Percentiles rank a stretch among this genome's conserved stretches.
Conservation (phyloP, 2,888 invertebrate genomes). For the Sesia bembeciformis region DNA sequence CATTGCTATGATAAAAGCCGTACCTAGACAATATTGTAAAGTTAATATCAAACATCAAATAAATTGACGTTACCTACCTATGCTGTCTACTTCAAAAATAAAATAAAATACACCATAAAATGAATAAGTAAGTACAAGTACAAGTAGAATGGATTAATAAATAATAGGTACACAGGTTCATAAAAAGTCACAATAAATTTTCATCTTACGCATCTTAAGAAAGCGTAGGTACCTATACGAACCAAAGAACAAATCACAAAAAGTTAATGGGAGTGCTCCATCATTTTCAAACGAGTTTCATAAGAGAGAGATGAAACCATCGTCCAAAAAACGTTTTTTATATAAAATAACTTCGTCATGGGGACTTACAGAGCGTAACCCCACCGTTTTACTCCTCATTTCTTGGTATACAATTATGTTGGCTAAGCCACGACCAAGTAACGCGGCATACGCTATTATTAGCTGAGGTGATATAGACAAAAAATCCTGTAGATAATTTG, state of each 20-base stretch:
- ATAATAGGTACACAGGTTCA: neutral
- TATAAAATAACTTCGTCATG: conserved; percentile 48
- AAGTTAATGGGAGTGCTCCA: conserved; percentile 43
- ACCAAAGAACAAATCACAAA: conserved; percentile 24
- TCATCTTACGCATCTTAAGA: conserved; percentile 11
- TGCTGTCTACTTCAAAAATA: too few species aligned
- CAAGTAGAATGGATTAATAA: too few species aligned
- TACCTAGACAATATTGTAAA: too few species aligned
- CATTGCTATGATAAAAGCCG: too few species aligned
- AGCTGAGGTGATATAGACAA: conserved; percentile 27
- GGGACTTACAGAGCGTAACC: conserved; percentile 51
- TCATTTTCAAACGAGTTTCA: conserved; percentile 20
- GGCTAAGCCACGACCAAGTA: conserved; percentile 15
- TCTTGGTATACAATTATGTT: conserved; percentile 64
- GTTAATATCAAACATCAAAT: too few species aligned
- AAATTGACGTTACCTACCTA: too few species aligned
- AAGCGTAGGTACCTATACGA: conserved; percentile 20
- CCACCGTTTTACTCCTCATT: conserved; percentile 52
- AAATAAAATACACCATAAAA: too few species aligned
- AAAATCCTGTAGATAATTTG: conserved; percentile 19
- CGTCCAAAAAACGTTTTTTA: conserved; percentile 23
- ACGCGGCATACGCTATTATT: conserved; percentile 1
- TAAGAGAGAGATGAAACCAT: conserved; percentile 23
- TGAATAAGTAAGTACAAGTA: too few species aligned
- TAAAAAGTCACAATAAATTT: neutral